phyloP scores from a whole-genome alignment of 1,140 invertebrate species.

The Schmidtea mediterranea region DNA sequence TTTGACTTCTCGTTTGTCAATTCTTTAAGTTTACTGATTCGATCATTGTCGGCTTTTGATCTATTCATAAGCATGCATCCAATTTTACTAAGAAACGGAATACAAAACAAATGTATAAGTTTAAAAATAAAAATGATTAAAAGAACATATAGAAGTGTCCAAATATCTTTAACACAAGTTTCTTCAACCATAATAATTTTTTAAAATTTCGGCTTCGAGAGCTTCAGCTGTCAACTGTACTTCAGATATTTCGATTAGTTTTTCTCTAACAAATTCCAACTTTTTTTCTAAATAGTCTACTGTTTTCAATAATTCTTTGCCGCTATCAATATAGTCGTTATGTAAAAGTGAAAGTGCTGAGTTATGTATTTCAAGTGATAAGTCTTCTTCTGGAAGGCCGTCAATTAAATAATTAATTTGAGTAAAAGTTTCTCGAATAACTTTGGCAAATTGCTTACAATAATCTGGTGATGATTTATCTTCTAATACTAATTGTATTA shows the following conservation, averaged over 20 bases:
- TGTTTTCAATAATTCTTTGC: background rate
- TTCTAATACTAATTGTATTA: background rate
- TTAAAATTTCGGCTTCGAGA: background rate
- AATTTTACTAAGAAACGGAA: background rate
- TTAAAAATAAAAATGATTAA: background rate
- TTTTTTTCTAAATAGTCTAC: background rate
- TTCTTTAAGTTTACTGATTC: background rate
- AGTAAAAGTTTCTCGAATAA: background rate
- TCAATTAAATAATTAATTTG: constrained; percentile 1
- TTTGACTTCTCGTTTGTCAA: background rate
- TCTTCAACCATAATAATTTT: background rate
- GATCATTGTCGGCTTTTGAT: background rate
- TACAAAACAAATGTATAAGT: background rate
- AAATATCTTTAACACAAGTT: background rate
- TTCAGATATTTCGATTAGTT: background rate
- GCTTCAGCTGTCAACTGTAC: background rate
- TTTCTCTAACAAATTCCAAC: background rate
- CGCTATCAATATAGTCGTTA: background rate
- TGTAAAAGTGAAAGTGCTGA: background rate
- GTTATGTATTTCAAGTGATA: background rate
- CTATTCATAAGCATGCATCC: background rate
- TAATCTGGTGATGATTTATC: background rate
- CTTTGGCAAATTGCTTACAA: constrained; percentile 1
- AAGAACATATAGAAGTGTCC: background rate
- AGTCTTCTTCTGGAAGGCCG: constrained; percentile 2